Evolutionary conservation across 2,888 invertebrate species (phyloP).

Genomic region (Machimus rusticus): DNA sequence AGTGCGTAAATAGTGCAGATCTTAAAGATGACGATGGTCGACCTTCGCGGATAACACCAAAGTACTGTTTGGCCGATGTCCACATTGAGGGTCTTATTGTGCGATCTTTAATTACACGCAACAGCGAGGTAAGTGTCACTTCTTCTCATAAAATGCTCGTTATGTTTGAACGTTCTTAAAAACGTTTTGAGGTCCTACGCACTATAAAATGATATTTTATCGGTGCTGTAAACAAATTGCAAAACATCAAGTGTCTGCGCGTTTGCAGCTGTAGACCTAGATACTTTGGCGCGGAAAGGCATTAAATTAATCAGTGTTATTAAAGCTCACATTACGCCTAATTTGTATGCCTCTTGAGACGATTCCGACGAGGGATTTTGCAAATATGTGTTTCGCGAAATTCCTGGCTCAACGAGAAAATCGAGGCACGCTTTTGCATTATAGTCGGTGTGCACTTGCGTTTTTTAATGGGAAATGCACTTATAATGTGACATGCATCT

Average conservation of each 20-base stretch:
- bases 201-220: neutral
- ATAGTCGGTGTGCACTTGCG: neutral
- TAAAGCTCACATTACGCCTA: conserved; percentile 9
- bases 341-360: conserved; percentile 43
- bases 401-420: neutral
- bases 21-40: conserved; percentile 53
- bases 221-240: conserved; percentile 22
- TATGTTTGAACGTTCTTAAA: neutral
- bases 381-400: conserved; percentile 9
- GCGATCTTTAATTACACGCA: conserved; percentile 42
- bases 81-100: conserved; percentile 56
- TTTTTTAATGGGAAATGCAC: conserved; percentile 15
- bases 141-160: neutral
- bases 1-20: conserved; percentile 66
- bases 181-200: neutral
- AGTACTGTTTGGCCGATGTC: conserved; percentile 73
- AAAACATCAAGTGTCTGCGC: neutral
- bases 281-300: neutral
- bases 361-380: conserved; percentile 21
- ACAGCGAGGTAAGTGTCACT: conserved; percentile 44
- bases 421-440: neutral
- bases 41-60: conserved; percentile 54
- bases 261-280: neutral
- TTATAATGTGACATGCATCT: neutral
- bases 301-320: neutral